Evolutionary conservation across 2,888 invertebrate species (phyloP).

Genomic region (Parthenolecanium corni): DNA sequence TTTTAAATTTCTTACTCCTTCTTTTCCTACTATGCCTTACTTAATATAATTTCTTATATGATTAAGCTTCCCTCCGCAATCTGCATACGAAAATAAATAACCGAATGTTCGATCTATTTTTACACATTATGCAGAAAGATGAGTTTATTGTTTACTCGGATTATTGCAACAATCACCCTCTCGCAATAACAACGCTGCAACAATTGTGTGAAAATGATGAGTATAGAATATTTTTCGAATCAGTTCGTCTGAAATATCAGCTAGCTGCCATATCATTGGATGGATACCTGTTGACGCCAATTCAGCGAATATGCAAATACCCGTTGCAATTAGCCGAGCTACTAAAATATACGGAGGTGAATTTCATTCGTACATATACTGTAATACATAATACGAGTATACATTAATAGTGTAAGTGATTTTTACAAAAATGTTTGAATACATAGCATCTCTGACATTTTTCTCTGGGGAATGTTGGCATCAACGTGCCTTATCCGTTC

Average conservation of each 20-base stretch:
- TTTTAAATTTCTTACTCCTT: neutral
- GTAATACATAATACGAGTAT: no score
- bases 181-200: constrained; percentile 59
- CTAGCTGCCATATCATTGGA: constrained; percentile 73
- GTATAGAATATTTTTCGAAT: constrained; percentile 65
- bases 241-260: constrained; percentile 66
- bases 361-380: no score
- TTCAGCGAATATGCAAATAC: constrained; percentile 81
- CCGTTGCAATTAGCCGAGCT: constrained; percentile 73
- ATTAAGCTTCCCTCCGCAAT: no score
- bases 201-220: constrained; percentile 55
- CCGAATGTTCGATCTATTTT: no score
- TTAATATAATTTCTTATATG: no score
- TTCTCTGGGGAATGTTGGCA: no score
- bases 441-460: no score
- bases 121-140: constrained; percentile 52
- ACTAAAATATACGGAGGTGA: constrained; percentile 56
- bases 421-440: no score
- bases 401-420: no score
- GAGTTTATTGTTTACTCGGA: constrained; percentile 76
- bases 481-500: no score
- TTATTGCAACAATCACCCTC: constrained; percentile 77
- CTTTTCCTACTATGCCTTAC: no score
- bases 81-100: no score
- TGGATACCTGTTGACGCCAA: constrained; percentile 72